Evolutionary conservation across 2,113 vertebrate species (phyloP).

Genomic region (Pteronura brasiliensis): DNA sequence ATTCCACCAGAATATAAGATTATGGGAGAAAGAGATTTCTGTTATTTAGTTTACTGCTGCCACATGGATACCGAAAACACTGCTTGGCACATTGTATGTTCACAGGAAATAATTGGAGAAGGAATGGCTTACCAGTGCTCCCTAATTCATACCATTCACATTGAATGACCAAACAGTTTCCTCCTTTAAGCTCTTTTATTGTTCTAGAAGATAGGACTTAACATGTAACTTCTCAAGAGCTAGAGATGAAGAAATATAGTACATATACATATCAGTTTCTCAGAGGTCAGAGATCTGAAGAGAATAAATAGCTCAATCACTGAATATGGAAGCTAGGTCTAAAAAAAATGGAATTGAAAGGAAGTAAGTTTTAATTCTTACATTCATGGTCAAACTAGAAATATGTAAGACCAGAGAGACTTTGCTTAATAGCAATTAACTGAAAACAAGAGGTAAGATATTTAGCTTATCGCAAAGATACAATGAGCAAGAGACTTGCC

Average conservation of each 20-base stretch:
- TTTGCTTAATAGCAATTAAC: background rate
- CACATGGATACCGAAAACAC: background rate
- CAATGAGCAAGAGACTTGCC: background rate
- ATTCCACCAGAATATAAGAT: background rate
- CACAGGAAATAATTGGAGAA: background rate
- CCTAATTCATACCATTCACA: background rate
- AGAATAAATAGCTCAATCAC: background rate
- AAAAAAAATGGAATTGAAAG: background rate
- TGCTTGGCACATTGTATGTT: background rate
- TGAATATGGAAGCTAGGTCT: background rate
- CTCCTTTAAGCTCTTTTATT: background rate
- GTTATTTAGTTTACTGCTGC: background rate
- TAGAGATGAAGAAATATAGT: background rate
- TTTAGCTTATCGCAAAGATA: background rate
- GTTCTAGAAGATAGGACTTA: background rate
- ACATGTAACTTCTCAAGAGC: background rate
- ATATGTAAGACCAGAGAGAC: background rate
- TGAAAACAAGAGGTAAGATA: background rate
- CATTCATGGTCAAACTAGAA: background rate
- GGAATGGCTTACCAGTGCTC: background rate
- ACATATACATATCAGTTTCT: background rate
- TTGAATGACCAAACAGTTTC: background rate
- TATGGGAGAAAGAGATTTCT: background rate
- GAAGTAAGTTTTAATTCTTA: background rate
- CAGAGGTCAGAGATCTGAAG: background rate